A percentile compares a stretch with the other conserved stretches of the same genome.
Evolutionary conservation across 2,888 invertebrate species (phyloP).

Genomic region (Glyphotaelius pellucidus): DNA sequence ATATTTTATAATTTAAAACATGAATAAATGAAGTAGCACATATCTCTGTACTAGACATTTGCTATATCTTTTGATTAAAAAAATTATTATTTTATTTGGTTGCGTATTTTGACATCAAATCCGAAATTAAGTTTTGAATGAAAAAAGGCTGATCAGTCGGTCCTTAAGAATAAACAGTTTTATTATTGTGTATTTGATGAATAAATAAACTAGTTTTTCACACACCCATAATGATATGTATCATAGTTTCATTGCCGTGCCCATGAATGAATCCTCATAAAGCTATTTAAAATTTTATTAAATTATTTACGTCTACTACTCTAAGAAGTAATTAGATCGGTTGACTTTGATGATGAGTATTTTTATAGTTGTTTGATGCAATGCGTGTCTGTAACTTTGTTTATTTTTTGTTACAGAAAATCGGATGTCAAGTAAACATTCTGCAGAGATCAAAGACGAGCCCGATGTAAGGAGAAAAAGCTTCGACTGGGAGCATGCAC

Average conservation of each 20-base stretch:
- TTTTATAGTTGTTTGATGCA: neutral
- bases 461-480: constrained; percentile 12
- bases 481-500: neutral
- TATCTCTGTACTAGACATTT: too few species aligned
- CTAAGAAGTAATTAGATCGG: neutral
- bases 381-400: neutral
- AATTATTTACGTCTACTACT: neutral
- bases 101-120: too few species aligned
- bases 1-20: too few species aligned
- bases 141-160: too few species aligned
- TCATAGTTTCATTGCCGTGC: neutral
- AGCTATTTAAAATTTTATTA: neutral
- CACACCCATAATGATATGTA: neutral
- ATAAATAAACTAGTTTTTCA: neutral
- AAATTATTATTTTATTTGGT: too few species aligned
- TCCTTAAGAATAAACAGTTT: neutral
- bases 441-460: neutral
- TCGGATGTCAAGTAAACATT: constrained; percentile 6
- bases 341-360: neutral
- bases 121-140: too few species aligned
- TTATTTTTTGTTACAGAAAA: constrained; percentile 23
- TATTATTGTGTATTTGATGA: neutral
- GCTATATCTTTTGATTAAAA: too few species aligned
- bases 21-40: too few species aligned
- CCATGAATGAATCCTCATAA: neutral